Conservation (phyloP, 2,888 invertebrate genomes). For the Apantesis nais region DNA sequence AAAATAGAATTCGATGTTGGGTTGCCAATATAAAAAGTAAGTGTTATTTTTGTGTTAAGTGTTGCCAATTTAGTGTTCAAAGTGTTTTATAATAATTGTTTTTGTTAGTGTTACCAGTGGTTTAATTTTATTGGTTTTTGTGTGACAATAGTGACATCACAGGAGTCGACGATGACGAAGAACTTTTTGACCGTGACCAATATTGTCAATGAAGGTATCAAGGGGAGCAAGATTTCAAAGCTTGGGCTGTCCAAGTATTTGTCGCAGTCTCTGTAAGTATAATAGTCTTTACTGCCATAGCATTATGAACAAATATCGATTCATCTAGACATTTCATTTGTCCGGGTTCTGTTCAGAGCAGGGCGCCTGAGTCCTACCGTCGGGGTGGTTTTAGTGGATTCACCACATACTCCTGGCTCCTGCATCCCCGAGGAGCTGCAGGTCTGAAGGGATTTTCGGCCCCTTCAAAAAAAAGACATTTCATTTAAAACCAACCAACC, state of each 20-base stretch:
- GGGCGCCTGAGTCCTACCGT: too few species aligned
- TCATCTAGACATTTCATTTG: neutral
- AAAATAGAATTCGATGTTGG: slow-evolving; percentile 77
- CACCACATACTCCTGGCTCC: too few species aligned
- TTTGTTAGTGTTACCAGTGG: slow-evolving; percentile 25
- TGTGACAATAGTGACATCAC: slow-evolving; percentile 74
- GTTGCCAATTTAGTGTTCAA: slow-evolving; percentile 28
- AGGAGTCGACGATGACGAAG: slow-evolving; percentile 83
- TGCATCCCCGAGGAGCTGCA: too few species aligned
- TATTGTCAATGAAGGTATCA: slow-evolving; percentile 90
- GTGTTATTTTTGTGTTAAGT: slow-evolving; percentile 49
- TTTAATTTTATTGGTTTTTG: slow-evolving; percentile 53
- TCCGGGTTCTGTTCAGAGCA: too few species aligned
- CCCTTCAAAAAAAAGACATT: too few species aligned
- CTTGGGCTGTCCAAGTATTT: slow-evolving; percentile 90
- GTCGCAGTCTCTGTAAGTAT: slow-evolving; percentile 92
- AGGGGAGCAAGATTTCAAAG: slow-evolving; percentile 90
- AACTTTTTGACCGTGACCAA: slow-evolving; percentile 87
- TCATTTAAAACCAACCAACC: too few species aligned
- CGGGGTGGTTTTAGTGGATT: too few species aligned
- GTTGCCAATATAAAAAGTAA: slow-evolving; percentile 74
- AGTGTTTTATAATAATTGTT: slow-evolving; percentile 24
- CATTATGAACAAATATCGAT: neutral
- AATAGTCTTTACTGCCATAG: slow-evolving; percentile 1
- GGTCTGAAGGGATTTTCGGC: too few species aligned